A percentile compares a stretch with the other conserved stretches of the same genome.
Evolutionary conservation across 2,113 vertebrate species (phyloP).

Genomic region (Tragulus kanchil): DNA sequence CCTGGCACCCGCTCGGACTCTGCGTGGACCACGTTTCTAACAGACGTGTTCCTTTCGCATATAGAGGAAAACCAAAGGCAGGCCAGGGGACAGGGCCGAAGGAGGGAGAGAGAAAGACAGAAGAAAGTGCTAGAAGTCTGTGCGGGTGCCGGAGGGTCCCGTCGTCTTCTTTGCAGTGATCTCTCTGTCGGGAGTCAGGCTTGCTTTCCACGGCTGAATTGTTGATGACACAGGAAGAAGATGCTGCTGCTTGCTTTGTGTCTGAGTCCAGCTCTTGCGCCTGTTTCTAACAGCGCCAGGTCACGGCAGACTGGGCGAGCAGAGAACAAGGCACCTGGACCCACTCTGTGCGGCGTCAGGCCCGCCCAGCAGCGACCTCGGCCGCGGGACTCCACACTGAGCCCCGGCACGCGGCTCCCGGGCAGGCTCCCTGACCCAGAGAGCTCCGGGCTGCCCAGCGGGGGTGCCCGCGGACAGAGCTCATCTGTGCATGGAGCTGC

Average conservation of each 20-base stretch:
- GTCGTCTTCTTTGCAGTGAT: neutral
- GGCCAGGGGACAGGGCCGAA: neutral
- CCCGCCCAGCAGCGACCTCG: neutral
- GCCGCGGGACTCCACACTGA: neutral
- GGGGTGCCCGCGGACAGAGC: neutral
- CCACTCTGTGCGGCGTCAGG: neutral
- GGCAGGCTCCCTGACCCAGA: neutral
- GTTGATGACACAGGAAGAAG: constrained; percentile 58
- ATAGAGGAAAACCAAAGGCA: neutral
- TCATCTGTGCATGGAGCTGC: neutral
- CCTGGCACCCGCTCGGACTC: neutral
- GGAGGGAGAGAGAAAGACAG: neutral
- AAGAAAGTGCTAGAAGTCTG: neutral
- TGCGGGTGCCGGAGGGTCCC: constrained; percentile 9
- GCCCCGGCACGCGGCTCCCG: neutral
- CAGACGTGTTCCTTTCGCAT: neutral
- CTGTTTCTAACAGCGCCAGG: neutral
- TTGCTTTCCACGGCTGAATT: constrained; percentile 70
- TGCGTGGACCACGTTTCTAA: neutral
- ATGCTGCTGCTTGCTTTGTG: constrained; percentile 67
- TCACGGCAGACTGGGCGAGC: neutral
- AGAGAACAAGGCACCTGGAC: neutral
- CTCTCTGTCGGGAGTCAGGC: neutral
- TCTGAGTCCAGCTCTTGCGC: constrained; percentile 5
- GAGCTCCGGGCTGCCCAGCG: neutral